Evolutionary conservation across 1,140 invertebrate species (phyloP), one percentile per base, ranked within the genome.

Genomic region (Rhopalosiphum maidis): DNA sequence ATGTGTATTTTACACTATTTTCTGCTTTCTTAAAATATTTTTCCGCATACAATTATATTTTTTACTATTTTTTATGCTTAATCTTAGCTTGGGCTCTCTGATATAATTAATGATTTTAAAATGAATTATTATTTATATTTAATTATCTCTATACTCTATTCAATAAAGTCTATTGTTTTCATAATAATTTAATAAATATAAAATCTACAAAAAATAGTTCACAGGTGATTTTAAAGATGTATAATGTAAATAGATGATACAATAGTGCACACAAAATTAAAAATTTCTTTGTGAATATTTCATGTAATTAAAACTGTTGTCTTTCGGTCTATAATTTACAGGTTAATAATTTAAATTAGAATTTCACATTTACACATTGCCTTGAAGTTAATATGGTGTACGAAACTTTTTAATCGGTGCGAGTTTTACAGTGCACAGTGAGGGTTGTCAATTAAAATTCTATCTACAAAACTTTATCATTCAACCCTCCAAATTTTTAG

Each of bases 361-460:
- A 82, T 82, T 51, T 89, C 6, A 37, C 48, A 37, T 89, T 91
- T 46, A 82, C 3, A 15, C 90, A 23, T 82, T 22, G n/a, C 25
- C 60, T 91, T 11, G 43, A 83, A 51, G 25, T 91, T 48, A 91
- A 83, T 83, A 48, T n/a, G 43, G n/a, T 35, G 21, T 22, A n/a
- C 43, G 43, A 91, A 91, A 91, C 60, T 91, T 91, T 91, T 91
- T 83, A 91, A 91, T 82, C 90, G 90, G 55, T 35, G 23, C 11
- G 22, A 48, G 68, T 51, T 25, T 46, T 51, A 54, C 43, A 46
- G 30, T 68, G 30, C 60, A 68, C 30, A 15, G 60, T 30, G 30
- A 30, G 46, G 30, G 43, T 43, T 37, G 68, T 91, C 90, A 91
- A 91, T 91, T 91, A 91, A 91, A 91, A 91, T 91, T 91, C 90